These are phyloP conservation scores for Lamprotornis superbus DNA, from an alignment of 2,113 vertebrate species.

Conservation along the genomic window DNA sequence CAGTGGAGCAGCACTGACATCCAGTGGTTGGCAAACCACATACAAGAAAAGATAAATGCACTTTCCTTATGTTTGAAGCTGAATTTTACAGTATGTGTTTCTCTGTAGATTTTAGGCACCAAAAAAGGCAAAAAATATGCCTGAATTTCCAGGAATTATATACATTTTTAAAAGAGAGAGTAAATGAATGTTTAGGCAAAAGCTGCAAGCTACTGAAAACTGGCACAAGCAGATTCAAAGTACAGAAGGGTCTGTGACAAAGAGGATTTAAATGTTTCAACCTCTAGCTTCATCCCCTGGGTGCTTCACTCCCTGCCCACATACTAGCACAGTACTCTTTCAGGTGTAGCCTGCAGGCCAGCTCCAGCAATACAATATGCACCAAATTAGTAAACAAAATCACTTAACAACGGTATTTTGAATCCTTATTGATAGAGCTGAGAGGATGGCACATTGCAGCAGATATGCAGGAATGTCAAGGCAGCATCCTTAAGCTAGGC, in stretches of 20 bases:
- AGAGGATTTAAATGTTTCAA: not conserved
- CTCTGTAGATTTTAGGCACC: not conserved
- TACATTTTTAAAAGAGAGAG: not conserved
- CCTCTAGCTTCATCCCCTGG: not conserved
- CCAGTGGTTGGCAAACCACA: slow-evolving; percentile 45
- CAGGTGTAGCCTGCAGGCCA: not conserved
- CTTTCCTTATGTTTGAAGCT: not conserved
- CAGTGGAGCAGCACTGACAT: slow-evolving; percentile 53
- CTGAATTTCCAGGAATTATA: not conserved
- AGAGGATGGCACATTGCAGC: not conserved
- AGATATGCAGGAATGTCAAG: not conserved
- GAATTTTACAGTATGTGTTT: not conserved
- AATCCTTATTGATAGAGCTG: not conserved
- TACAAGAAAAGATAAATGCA: not conserved
- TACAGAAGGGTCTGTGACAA: not conserved
- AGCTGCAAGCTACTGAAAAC: not conserved
- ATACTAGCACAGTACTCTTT: rapidly evolving
- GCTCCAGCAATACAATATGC: not conserved
- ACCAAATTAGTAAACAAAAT: not conserved
- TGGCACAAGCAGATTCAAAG: not conserved
- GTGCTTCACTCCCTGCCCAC: not conserved
- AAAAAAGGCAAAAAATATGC: not conserved
- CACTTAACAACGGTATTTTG: not conserved
- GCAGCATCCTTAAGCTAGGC: not conserved
- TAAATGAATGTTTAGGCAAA: not conserved